A percentile compares a stretch with the other conserved stretches of the same genome.
phyloP scores from a whole-genome alignment of 2,797 vertebrate species.

The Sebastes cheni region DNA sequence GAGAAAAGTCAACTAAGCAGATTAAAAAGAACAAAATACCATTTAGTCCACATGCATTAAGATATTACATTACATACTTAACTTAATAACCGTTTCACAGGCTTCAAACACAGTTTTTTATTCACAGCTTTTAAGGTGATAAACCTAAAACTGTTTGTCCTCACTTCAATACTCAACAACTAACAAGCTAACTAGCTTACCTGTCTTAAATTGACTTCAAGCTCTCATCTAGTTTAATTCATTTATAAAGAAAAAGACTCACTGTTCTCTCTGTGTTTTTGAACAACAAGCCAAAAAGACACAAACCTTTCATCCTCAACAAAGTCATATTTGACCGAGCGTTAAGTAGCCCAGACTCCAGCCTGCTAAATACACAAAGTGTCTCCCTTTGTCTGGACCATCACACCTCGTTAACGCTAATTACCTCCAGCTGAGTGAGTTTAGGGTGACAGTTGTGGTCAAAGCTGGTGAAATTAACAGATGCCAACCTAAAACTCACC shows the following conservation, averaged over 20 bases:
- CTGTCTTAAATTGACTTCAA: background rate
- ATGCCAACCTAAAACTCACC: background rate
- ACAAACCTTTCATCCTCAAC: background rate
- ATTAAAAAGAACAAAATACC: background rate
- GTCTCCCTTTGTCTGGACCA: background rate
- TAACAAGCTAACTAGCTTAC: background rate
- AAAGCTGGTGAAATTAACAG: background rate
- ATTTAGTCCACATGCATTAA: background rate
- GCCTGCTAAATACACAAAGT: background rate
- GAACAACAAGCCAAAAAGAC: background rate
- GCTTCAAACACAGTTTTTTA: background rate
- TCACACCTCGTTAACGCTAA: background rate
- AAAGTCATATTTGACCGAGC: accelerated
- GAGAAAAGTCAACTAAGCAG: background rate
- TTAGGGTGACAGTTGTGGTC: background rate
- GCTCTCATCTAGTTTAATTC: accelerated
- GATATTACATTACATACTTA: background rate
- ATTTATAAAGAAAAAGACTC: background rate
- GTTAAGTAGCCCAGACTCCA: too few species aligned
- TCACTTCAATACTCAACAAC: background rate
- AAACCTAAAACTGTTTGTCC: background rate
- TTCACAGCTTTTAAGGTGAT: background rate
- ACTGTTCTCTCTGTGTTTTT: background rate
- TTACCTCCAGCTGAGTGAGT: background rate
- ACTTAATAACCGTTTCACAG: background rate